Conservation (phyloP, 2,888 invertebrate genomes). For the Lasioglossum vierecki region DNA sequence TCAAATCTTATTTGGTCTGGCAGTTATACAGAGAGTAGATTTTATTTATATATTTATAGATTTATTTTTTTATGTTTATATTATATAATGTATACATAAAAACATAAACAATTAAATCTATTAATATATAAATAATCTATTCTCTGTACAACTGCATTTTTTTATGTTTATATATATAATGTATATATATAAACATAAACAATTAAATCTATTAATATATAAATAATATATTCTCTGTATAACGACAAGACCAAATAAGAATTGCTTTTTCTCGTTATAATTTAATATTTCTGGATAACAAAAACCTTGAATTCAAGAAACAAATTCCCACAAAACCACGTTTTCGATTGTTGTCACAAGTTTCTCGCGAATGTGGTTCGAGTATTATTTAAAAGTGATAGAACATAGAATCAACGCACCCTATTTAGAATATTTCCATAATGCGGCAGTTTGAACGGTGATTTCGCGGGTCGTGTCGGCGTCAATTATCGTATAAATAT, state of each 20-base stretch:
- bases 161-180: too few species aligned
- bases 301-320: background rate
- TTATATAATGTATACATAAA: too few species aligned
- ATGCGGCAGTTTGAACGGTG: constrained; percentile 62
- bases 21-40: too few species aligned
- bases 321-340: background rate
- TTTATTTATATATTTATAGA: too few species aligned
- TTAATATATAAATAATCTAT: too few species aligned
- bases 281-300: background rate
- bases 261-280: background rate
- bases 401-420: constrained; percentile 6
- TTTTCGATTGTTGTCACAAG: background rate
- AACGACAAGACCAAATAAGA: background rate
- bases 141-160: too few species aligned
- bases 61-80: too few species aligned
- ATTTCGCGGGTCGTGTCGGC: constrained; percentile 41
- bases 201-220: too few species aligned
- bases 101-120: too few species aligned
- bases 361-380: background rate
- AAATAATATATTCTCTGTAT: too few species aligned
- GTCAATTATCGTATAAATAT: constrained; percentile 75
- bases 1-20: too few species aligned
- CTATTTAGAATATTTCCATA: constrained; percentile 67
- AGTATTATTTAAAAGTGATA: background rate
- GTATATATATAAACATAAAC: too few species aligned